Base-by-base conservation (phyloP, 2,113 vertebrate species). In the Urocolius indicus region DNA sequence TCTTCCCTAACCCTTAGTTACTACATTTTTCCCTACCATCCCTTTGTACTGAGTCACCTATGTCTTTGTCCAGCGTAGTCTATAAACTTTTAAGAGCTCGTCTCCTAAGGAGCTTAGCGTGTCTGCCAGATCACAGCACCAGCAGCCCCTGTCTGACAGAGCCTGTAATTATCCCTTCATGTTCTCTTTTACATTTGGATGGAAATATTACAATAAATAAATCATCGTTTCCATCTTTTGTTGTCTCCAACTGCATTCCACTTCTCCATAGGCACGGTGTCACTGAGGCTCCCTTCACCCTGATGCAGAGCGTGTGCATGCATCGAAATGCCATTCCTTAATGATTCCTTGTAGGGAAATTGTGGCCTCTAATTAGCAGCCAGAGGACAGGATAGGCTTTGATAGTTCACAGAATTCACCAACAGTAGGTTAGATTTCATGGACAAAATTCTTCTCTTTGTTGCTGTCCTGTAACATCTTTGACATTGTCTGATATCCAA, bases 71-170 rank as follows among this genome's bases (percentile, higher is more conserved):
- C 88, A 75, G 68, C 1, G 8, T 24, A 78, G 65, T 75, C 84
- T 93, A 58, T 82, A 84, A 90, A 95, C 68, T 94, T 89, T 77
- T 74, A 76, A 93, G 51, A 79, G 32, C 80, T 89, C 0, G 1
- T 90, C 90, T 95, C 76, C 78, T 52, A 65, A 54, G 84, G 54
- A 94, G 58, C 72, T 93, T 71, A 89, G 63, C 11, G 29, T 73
- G 79, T 94, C 93, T 95, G 84, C 77, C 77, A 78, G 74, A 84
- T 94, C 92, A 74, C 92, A 86, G 87, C 66, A 80, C 34, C 72
- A 79, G 30, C 81, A 89, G 15, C 65, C 86, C 38, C 34, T 69
- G 84, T 92, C 83, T 94, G 80, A 84, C 8, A 3, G 68, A 89
- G 61, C n/a, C 69, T 86, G 85, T 68, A 71, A 87, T 79, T 94